Evolutionary conservation across 2,888 invertebrate species (phyloP), one percentile per base, ranked within the genome.

Genomic region (Phortica magna): DNA sequence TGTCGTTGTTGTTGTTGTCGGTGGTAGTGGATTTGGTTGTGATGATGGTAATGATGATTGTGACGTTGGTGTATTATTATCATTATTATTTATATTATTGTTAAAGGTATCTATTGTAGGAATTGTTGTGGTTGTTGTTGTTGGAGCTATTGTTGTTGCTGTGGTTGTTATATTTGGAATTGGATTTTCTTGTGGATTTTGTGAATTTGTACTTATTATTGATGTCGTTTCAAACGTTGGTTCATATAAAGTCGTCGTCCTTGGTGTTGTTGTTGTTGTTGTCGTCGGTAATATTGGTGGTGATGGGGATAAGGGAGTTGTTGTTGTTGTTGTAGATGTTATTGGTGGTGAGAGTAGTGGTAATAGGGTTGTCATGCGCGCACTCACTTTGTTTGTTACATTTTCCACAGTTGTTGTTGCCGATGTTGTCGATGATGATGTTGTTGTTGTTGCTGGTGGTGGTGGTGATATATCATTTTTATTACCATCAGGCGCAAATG

Each of bases 401-500:
- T 48, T 48, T 14, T 9, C 48, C 48, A 14, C 14, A 48, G 48
- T 22, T 61, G 61, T 61, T 61, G 83, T 79, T 31, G 80, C 73
- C 77, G 79, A 82, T 79, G 79, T 80, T 53, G 79, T 78, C 79
- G 82, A 73, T 43, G 76, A 39, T 48, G 17, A 12, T 9, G 19
- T 48, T 19, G 19, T 6, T 39, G 43, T 43, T 48, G 19, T 68
- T 19, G 43, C 7, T 48, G 4, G 92, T 31, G 31, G n/a, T n/a
- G n/a, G n/a, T n/a, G n/a, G n/a, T n/a, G n/a, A n/a, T n/a, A n/a
- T 91, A 68, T 92, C 92, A 43, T 93, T 92, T 19, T 93, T 93
- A 73, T 93, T 93, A 41, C 94, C 6, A 75, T 95, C 95, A 73
- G 95, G 94, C 43, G 94, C 93, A 91, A 94, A 95, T 31, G 95